phyloP scores from a whole-genome alignment of 2,888 invertebrate genomes.

The Callimorpha dominula region DNA sequence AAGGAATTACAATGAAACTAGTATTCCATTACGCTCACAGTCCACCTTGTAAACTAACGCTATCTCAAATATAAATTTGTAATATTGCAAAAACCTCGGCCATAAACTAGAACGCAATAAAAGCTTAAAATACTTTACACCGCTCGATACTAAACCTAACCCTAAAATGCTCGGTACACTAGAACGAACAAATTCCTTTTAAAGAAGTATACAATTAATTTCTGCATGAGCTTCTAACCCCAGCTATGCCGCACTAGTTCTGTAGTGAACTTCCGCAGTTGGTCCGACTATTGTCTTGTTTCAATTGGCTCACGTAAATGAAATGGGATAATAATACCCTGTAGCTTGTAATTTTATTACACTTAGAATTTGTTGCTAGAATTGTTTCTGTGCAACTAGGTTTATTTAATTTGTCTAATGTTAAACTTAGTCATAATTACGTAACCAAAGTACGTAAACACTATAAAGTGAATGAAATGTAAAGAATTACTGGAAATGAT shows the following conservation, averaged over 20 bases:
- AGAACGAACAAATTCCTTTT: neutral
- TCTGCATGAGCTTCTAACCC: slow-evolving; percentile 12
- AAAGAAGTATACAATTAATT: slow-evolving; percentile 17
- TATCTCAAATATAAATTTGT: neutral
- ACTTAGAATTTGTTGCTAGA: slow-evolving; percentile 13
- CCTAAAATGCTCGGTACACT: neutral
- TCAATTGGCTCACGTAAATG: slow-evolving; percentile 45
- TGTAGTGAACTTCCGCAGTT: slow-evolving; percentile 27
- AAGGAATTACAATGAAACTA: too few relatives aligned
- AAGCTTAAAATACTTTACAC: neutral
- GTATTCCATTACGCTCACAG: too few relatives aligned
- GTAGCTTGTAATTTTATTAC: slow-evolving; percentile 33
- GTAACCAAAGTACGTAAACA: neutral
- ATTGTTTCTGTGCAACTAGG: neutral
- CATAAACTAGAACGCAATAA: neutral
- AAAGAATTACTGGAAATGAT: neutral
- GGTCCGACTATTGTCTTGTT: slow-evolving; percentile 37
- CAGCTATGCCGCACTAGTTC: slow-evolving; percentile 10
- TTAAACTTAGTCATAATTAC: neutral
- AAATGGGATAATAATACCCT: slow-evolving; percentile 39
- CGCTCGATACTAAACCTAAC: neutral
- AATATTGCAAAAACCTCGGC: neutral
- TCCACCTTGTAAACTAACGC: too few relatives aligned
- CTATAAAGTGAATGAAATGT: neutral
- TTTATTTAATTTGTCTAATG: neutral